Evolutionary conservation across 2,888 invertebrate species (phyloP).

Genomic region (Pimpla rufipes): DNA sequence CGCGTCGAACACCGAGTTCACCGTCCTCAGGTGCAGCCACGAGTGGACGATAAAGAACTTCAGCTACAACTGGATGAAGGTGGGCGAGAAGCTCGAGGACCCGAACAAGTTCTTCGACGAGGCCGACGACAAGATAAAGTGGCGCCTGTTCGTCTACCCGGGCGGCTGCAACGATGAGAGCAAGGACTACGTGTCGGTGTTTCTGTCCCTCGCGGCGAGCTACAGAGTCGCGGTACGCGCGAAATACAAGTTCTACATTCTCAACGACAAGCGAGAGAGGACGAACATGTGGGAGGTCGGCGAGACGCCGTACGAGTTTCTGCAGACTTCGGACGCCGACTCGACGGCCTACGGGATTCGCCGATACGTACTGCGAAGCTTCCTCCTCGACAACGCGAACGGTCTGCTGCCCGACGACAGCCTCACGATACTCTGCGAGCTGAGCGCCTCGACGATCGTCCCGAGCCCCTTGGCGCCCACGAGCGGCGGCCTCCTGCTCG

Average conservation of each 20-base stretch:
- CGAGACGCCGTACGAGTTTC: not conserved
- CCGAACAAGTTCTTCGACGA: not conserved
- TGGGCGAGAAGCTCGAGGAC: not conserved
- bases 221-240: slow-evolving; percentile 99
- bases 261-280: slow-evolving; percentile 99
- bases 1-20: not conserved
- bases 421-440: slow-evolving; percentile 99
- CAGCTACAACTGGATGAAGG: not conserved
- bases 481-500: not conserved
- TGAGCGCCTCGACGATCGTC: slow-evolving; percentile 87
- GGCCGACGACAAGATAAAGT: not conserved
- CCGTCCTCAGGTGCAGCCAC: slow-evolving; percentile 4
- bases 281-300: slow-evolving; percentile 89
- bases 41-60: slow-evolving; percentile 40
- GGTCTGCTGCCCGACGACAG: slow-evolving; percentile 89
- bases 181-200: slow-evolving; percentile 99
- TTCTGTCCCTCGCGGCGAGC: slow-evolving; percentile 99
- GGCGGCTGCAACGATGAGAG: slow-evolving; percentile 99
- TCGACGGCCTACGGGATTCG: slow-evolving; percentile 94
- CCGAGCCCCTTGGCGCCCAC: not conserved
- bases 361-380: not conserved
- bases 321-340: not conserved
- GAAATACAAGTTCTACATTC: slow-evolving; percentile 99
- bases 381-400: slow-evolving; percentile 41
- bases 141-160: slow-evolving; percentile 99